phyloP scores from a whole-genome alignment of 2,888 invertebrate species.

The Seladonia tumulorum region DNA sequence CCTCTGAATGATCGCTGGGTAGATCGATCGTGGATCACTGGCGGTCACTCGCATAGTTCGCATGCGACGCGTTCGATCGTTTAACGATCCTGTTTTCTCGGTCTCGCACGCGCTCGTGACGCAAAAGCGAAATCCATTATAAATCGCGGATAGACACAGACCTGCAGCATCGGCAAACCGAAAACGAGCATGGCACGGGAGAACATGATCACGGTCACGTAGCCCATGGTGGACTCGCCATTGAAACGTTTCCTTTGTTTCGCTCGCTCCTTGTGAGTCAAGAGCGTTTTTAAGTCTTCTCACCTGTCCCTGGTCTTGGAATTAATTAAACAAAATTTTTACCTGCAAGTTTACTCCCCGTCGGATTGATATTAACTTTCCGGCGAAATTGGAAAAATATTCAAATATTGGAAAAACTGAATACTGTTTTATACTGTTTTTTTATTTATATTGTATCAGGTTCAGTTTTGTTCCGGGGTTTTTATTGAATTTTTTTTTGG shows the following conservation, averaged over 20 bases:
- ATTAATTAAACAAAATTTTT: background rate
- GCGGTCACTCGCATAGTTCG: constrained; percentile 7
- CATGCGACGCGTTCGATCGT: constrained; percentile 41
- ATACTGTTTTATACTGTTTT: too few species aligned
- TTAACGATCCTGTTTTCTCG: constrained; percentile 60
- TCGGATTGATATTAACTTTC: too few species aligned
- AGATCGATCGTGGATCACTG: background rate
- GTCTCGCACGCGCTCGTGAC: constrained; percentile 46
- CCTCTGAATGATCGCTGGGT: background rate
- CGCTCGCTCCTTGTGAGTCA: background rate
- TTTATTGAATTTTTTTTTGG: too few species aligned
- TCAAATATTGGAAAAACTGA: too few species aligned
- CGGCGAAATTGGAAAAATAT: too few species aligned
- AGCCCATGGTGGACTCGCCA: constrained; percentile 34
- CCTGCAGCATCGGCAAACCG: constrained; percentile 54
- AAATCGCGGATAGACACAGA: constrained; percentile 29
- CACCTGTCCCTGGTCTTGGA: background rate
- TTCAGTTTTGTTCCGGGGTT: too few species aligned
- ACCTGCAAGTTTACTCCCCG: background rate
- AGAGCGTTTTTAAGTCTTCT: too few species aligned
- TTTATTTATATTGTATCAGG: too few species aligned
- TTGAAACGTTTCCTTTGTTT: constrained; percentile 2
- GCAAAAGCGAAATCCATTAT: constrained; percentile 56
- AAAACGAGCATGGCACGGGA: constrained; percentile 63
- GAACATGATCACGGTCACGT: constrained; percentile 70